phyloP scores from a whole-genome alignment of 1,140 invertebrate species.

The Neotoxoptera formosana region DNA sequence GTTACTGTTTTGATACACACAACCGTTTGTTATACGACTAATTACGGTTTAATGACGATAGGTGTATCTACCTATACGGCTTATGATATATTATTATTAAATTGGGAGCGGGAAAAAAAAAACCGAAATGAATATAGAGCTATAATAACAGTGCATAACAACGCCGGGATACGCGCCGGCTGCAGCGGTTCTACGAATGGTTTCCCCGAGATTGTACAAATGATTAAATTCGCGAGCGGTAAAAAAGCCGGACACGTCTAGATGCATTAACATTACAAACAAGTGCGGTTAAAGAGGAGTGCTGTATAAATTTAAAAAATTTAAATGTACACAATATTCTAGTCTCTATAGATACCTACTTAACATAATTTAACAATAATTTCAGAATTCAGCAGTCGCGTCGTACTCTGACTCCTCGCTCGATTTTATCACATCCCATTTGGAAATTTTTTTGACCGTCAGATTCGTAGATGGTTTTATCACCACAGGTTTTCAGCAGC shows the following conservation, averaged over 20 bases:
- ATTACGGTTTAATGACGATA: constrained; percentile 46
- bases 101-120: neutral
- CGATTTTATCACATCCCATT: neutral
- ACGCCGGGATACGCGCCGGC: neutral
- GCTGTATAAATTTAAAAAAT: neutral
- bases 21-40: constrained; percentile 44
- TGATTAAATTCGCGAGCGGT: neutral
- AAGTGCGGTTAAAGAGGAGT: neutral
- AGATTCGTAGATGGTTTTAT: neutral
- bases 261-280: neutral
- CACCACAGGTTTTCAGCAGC: neutral
- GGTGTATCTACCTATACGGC: neutral
- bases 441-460: neutral
- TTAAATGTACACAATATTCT: neutral
- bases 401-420: neutral
- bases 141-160: constrained; percentile 9
- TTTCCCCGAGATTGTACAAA: neutral
- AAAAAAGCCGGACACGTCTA: neutral
- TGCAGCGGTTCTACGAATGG: neutral
- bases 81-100: constrained; percentile 22
- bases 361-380: constrained; percentile 24
- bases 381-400: neutral
- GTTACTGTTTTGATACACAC: neutral
- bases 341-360: neutral
- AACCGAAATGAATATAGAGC: neutral